Base-by-base conservation (phyloP, 2,888 invertebrate species). In the Venusia cambrica region DNA sequence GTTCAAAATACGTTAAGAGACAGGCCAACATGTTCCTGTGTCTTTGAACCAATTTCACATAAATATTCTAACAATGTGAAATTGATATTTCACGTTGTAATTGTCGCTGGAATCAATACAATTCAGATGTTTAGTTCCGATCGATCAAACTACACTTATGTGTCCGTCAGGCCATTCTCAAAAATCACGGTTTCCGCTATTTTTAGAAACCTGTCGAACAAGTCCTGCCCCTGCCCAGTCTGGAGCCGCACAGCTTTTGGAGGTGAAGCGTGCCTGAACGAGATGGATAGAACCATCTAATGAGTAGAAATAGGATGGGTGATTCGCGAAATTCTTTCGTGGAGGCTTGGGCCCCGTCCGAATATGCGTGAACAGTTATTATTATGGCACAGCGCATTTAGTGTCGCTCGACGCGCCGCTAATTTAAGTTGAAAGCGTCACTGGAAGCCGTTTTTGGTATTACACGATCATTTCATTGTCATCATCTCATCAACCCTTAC, bases 191-290 rank as follows among this genome's bases (percentile, higher is more conserved):
- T 59, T 74, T 74, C 65, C 65, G 66, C 79, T 85, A 85, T 79
- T 80, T 83, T 83, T 81, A 83, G 80, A 84, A 81, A 85, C 85
- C 75, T 59, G 84, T 79, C 66, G 54, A 63, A 73, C 81, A 58
- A 78, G 74, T 77, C 64, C 62, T 67, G 66, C 61, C 77, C 64
- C 62, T 67, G 66, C 61, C 69, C 68, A 63, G 80, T 79, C 79
- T 81, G 80, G 78, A 73, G 48, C 62, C 72, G 65, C 76, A 80
- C 73, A 78, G 69, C 78, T 54, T 78, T 65, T 84, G 70, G 81
- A 85, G 85, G 85, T 85, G 83, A 84, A 79, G 70, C 71, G 69
- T 57, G 84, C 55, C 51, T 51, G 80, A 85, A 77, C 46, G 84
- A 83, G 83, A 85, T 62, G 68, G 67, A 64, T 48, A 58, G 51